Percentiles rank a stretch among this genome's conserved stretches.
These are phyloP conservation scores for Pyrochroa serraticornis DNA, from an alignment of 2,888 invertebrate species.

Conservation along the genomic window DNA sequence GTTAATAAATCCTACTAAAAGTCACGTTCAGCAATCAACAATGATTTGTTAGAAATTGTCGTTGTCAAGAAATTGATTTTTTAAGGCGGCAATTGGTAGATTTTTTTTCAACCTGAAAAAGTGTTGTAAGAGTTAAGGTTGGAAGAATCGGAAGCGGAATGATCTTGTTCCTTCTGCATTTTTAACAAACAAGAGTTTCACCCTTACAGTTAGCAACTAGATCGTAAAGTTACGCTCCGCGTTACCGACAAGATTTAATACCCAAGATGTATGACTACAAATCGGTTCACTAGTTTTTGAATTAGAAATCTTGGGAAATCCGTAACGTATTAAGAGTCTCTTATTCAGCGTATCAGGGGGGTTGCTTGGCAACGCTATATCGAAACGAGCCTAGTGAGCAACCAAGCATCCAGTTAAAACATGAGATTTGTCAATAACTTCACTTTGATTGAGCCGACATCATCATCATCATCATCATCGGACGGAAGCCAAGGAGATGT, in stretches of 20 bases:
- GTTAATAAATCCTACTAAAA: too few species aligned
- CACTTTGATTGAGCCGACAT: constrained; percentile 31
- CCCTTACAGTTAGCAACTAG: constrained; percentile 1
- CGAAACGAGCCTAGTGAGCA: constrained; percentile 37
- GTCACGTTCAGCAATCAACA: too few species aligned
- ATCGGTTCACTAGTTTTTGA: constrained; percentile 45
- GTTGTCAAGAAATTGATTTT: too few species aligned
- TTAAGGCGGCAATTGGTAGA: too few species aligned
- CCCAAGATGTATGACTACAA: constrained; percentile 33
- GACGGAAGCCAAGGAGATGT: constrained; percentile 6
- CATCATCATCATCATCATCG: constrained; percentile 11
- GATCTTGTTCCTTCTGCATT: constrained; percentile 18
- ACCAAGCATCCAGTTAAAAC: constrained; percentile 40
- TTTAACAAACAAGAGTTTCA: constrained; percentile 7
- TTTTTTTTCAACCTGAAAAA: too few species aligned
- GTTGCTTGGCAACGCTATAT: constrained; percentile 47
- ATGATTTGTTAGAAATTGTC: too few species aligned
- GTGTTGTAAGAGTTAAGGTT: too few species aligned
- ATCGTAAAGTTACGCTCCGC: constrained; percentile 12
- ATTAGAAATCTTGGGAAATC: constrained; percentile 47
- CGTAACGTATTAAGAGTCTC: constrained; percentile 47
- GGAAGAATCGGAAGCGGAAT: constrained; percentile 8
- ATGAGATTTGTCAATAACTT: constrained; percentile 39
- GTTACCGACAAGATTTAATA: constrained; percentile 29
- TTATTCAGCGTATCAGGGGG: constrained; percentile 42